Conservation (phyloP, 2,797 vertebrate genomes). For the Protosalanx chinensis region DNA sequence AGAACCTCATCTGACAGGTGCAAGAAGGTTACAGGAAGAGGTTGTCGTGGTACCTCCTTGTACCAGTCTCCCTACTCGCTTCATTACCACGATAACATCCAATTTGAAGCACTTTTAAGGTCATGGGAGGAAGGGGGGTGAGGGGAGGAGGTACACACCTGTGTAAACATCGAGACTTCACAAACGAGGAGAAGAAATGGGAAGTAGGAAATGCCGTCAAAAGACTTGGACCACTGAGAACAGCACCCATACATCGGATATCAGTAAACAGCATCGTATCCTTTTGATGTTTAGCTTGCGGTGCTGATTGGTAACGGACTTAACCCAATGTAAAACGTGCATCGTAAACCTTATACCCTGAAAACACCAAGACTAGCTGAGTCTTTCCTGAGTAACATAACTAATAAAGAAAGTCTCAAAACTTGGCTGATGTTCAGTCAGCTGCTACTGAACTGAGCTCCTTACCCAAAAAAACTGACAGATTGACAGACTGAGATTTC, state of each 20-base stretch:
- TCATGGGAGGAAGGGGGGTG: not conserved
- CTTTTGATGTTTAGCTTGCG: too few relatives aligned
- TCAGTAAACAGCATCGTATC: too few relatives aligned
- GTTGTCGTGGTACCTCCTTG: not conserved
- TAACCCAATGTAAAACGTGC: too few relatives aligned
- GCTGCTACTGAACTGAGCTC: not conserved
- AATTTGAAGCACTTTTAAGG: not conserved
- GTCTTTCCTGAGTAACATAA: too few relatives aligned
- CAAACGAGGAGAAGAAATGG: too few relatives aligned
- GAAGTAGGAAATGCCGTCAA: not conserved
- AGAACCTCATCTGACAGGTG: not conserved
- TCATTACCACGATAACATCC: not conserved
- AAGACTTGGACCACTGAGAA: not conserved
- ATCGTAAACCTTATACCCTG: too few relatives aligned
- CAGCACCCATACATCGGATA: not conserved
- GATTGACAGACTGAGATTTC: not conserved
- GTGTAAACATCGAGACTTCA: slow-evolving; percentile 1
- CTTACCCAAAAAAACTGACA: not conserved
- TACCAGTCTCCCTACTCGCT: not conserved
- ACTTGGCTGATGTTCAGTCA: slow-evolving; percentile 2
- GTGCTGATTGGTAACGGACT: too few relatives aligned
- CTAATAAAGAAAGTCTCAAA: not conserved
- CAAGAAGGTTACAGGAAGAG: not conserved
- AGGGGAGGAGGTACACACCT: not conserved
- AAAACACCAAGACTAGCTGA: too few relatives aligned